Evolutionary conservation across 2,113 vertebrate species (phyloP), one percentile per base, ranked within the genome.

Genomic region (Vanacampus margaritifer): DNA sequence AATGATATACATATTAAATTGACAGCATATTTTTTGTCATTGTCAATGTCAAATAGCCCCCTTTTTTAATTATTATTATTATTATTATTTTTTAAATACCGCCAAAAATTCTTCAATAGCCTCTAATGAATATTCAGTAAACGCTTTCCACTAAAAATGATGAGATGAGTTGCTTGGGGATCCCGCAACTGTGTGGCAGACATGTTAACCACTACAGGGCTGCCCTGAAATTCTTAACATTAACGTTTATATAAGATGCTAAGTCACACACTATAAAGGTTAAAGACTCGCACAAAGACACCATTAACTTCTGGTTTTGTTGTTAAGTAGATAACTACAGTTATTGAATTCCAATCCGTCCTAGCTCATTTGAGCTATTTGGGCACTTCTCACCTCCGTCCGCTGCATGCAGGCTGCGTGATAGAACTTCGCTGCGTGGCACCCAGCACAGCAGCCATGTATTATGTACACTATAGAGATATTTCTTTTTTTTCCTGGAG

Each of bases 381-480:
- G 57, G 64, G 68, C 46, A 51, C 32, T 64, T 41, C 54, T 48
- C n/a, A 35, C 62, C 35, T 59, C 57, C 64, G 32, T 4, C n/a
- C n/a, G n/a, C 65, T 59, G 64, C 64, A 78, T 65, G 71, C 68
- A 74, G 72, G 32, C 72, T 84, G 73, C 68, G 60, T 82, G 84
- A 84, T 75, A 79, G 70, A 83, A 76, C 72, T 51, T 72, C 51
- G 72, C 51, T 56, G 80, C 73, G 80, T 66, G 79, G 80, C 68
- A 67, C 71, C 71, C 71, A 80, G 60, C 73, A 78, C 78, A 81
- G 71, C 64, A 78, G 63, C 71, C 82, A 78, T 88, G 71, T 75
- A 84, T 84, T 85, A 86, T 88, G 76, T 80, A 83, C 75, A 72
- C 28, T 69, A 62, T 56, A 54, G 26, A 67, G 59, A 79, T 82